Evolutionary conservation across 1,140 invertebrate species (phyloP), one percentile per base, ranked within the genome.

Genomic region (Ctenoplectra terminalis): DNA sequence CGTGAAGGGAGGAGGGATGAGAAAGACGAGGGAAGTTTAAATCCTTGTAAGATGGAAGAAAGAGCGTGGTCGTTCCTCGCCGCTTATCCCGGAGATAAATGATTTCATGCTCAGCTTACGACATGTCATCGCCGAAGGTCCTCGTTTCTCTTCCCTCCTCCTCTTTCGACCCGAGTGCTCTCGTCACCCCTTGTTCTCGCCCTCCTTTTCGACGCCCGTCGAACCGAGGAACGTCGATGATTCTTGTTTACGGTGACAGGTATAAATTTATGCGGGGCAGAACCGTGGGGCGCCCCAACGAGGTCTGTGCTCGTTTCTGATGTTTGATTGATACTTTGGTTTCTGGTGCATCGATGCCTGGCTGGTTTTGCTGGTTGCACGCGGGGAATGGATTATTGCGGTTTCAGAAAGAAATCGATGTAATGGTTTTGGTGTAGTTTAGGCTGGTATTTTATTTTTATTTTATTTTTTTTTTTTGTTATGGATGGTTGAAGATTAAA

Each of bases 21-120:
- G 56, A 50, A 71, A 26, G 75, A 74, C 63, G 48, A 77, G 75
- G 85, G 83, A 90, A 89, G 81, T 92, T 88, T 89, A 90, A 91
- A 90, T 91, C 84, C 86, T 89, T 84, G 85, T 90, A 87, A 89
- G 82, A 86, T 81, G 85, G 87, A 90, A 87, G 83, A 87, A 90
- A 90, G 84, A 89, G 71, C 85, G 87, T 86, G 88, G 87, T 90
- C 86, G 82, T 91, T 90, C 86, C 83, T 88, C 89, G 88, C 83
- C 90, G 89, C 86, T 92, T 92, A 93, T 91, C 88, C 89, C 83
- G 81, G 90, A 93, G 92, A 93, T 93, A 92, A 93, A 93, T 93
- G 92, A 93, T 93, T 93, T 92, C 89, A 93, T 91, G 92, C 91
- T 92, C 88, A 87, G 90, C 90, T 93, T 92, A 87, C 85, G 90